Evolutionary conservation across 2,888 invertebrate species (phyloP).

Genomic region (Metallyticus violacea): DNA sequence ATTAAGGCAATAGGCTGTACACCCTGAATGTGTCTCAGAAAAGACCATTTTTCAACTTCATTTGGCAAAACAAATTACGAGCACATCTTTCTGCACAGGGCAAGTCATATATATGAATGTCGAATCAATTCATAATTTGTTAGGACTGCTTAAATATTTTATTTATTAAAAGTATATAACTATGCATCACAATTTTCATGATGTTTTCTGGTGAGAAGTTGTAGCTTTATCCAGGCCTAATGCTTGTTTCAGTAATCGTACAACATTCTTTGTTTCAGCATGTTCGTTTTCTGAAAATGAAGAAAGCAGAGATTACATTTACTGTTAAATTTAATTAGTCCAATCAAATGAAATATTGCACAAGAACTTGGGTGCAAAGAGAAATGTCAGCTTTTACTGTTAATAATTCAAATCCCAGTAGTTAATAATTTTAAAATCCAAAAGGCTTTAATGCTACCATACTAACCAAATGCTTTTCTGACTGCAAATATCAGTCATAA

Average conservation of each 20-base stretch:
- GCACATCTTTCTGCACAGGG: background rate
- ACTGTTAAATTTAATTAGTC: background rate
- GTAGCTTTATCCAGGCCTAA: slow-evolving; percentile 55
- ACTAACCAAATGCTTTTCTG: too few species aligned
- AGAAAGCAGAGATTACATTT: background rate
- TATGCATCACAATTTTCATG: background rate
- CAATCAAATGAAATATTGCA: too few species aligned
- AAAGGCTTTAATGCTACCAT: too few species aligned
- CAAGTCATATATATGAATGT: background rate
- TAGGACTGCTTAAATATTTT: background rate
- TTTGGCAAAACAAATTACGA: background rate
- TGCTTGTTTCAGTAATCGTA: slow-evolving; percentile 74
- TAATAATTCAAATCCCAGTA: too few species aligned
- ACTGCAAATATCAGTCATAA: too few species aligned
- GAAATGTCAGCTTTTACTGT: too few species aligned
- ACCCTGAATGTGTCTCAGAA: background rate
- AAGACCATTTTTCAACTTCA: background rate
- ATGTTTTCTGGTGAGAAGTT: background rate
- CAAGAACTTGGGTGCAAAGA: too few species aligned
- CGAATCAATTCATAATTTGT: background rate
- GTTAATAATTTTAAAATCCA: too few species aligned
- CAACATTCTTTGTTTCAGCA: slow-evolving; percentile 74
- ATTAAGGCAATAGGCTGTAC: background rate
- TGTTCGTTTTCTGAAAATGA: slow-evolving; percentile 60
- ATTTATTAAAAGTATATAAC: background rate